phyloP scores from a whole-genome alignment of 23 tunicate species.

The Halocynthia roretzi region DNA sequence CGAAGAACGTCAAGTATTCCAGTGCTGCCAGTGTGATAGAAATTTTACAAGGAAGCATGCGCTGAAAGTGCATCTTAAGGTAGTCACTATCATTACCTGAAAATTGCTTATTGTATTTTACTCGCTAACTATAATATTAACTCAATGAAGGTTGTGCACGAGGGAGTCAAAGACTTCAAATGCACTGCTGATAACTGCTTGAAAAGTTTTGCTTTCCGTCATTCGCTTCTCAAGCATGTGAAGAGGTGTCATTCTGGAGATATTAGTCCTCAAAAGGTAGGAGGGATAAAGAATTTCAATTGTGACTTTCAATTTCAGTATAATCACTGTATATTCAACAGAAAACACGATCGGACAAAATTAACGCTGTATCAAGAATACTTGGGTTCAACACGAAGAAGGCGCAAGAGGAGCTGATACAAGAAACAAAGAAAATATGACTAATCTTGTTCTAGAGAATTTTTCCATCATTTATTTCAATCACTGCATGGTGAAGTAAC shows the following conservation, averaged over 20 bases:
- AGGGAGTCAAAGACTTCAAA: slow-evolving; percentile 17
- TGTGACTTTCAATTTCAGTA: too few species aligned
- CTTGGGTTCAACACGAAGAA: neutral
- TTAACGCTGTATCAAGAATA: neutral
- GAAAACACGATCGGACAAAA: neutral
- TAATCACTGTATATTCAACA: neutral
- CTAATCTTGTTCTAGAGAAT: too few species aligned
- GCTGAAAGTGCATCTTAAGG: slow-evolving; percentile 41
- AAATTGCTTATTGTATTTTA: neutral
- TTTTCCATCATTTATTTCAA: too few species aligned
- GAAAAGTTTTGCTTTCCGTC: slow-evolving; percentile 36
- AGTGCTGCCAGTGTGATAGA: slow-evolving; percentile 40
- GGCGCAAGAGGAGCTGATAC: too few species aligned
- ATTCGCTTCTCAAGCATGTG: slow-evolving; percentile 42
- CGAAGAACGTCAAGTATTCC: slow-evolving; percentile 34
- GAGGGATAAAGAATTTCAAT: too few species aligned
- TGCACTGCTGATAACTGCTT: slow-evolving; percentile 30
- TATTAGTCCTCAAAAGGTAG: neutral
- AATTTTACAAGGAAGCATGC: slow-evolving; percentile 58
- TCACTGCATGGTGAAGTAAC: too few species aligned
- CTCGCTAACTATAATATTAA: neutral
- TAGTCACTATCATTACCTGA: neutral
- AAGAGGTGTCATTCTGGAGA: slow-evolving; percentile 23
- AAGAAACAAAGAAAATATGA: too few species aligned
- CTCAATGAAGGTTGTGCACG: slow-evolving; percentile 24